Evolutionary conservation across 2,113 vertebrate species (phyloP).

Genomic region (Psammodynastes pulverulentus): DNA sequence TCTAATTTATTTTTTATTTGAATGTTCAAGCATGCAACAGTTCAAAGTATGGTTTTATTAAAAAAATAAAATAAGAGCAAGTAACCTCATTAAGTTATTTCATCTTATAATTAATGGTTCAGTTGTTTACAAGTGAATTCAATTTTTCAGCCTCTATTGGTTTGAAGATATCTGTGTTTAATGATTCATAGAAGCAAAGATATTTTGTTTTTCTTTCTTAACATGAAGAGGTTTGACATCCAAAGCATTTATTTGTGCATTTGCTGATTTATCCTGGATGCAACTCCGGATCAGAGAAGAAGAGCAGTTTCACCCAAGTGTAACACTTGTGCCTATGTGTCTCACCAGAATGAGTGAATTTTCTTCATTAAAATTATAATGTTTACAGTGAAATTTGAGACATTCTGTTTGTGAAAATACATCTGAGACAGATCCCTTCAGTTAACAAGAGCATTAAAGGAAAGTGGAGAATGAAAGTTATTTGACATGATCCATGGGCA

Average conservation of each 20-base stretch:
- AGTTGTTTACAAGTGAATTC: constrained; percentile 22
- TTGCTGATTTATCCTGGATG: neutral
- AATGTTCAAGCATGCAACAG: constrained; percentile 39
- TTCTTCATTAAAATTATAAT: neutral
- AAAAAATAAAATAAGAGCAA: constrained; percentile 47
- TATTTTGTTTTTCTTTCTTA: neutral
- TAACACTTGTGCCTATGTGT: neutral
- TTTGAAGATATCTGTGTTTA: neutral
- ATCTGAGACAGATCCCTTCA: neutral
- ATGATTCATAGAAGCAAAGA: neutral
- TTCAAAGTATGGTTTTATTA: constrained; percentile 44
- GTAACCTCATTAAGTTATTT: constrained; percentile 34
- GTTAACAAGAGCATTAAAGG: neutral
- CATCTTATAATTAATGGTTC: constrained; percentile 45
- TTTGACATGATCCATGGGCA: neutral
- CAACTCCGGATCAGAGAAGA: neutral
- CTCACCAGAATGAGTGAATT: neutral
- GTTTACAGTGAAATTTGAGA: neutral
- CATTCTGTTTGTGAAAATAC: neutral
- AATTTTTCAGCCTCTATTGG: constrained; percentile 22
- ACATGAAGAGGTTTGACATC: neutral
- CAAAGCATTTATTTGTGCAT: neutral
- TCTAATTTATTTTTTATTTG: constrained; percentile 63
- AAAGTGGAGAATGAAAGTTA: neutral
- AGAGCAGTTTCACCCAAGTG: neutral